Conservation (phyloP, 1,140 invertebrate species). For the Arctopsyche grandis region DNA sequence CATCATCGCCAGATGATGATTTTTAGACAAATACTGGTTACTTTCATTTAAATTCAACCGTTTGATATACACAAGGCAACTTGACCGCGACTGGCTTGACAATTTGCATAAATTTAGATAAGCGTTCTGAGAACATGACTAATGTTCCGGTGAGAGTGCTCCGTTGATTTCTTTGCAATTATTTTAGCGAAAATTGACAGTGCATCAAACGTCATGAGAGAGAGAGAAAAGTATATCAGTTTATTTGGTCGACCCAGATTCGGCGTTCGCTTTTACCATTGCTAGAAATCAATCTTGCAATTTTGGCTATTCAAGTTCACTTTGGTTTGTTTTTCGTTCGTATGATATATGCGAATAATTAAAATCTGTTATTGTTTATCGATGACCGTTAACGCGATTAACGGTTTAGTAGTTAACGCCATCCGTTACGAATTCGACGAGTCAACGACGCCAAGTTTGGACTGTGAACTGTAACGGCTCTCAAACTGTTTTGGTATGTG, state of each 20-base stretch:
- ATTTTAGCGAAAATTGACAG: too few species aligned
- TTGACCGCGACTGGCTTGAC: too few species aligned
- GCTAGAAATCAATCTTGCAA: background rate
- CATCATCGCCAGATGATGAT: conserved; percentile 2
- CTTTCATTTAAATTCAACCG: background rate
- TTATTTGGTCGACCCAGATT: background rate
- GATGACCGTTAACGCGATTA: background rate
- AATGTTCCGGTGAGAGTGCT: too few species aligned
- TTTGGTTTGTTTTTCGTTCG: too few species aligned
- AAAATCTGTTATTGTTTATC: too few species aligned
- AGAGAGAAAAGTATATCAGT: conserved; percentile 4
- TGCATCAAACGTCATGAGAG: too few species aligned
- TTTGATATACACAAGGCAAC: too few species aligned
- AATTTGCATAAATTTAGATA: too few species aligned
- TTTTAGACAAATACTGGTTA: background rate
- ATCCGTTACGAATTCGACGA: conserved; percentile 7
- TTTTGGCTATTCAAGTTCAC: too few species aligned
- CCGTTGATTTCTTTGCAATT: too few species aligned
- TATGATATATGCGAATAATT: too few species aligned
- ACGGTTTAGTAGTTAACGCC: background rate
- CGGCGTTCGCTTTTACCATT: background rate
- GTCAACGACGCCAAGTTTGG: background rate
- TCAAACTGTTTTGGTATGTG: background rate
- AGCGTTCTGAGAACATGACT: too few species aligned
- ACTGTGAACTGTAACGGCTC: background rate